Evolutionary conservation across 1,140 invertebrate genomes (phyloP), one percentile per base, ranked within the genome.

Genomic region (Macrosteles quadrilineatus): DNA sequence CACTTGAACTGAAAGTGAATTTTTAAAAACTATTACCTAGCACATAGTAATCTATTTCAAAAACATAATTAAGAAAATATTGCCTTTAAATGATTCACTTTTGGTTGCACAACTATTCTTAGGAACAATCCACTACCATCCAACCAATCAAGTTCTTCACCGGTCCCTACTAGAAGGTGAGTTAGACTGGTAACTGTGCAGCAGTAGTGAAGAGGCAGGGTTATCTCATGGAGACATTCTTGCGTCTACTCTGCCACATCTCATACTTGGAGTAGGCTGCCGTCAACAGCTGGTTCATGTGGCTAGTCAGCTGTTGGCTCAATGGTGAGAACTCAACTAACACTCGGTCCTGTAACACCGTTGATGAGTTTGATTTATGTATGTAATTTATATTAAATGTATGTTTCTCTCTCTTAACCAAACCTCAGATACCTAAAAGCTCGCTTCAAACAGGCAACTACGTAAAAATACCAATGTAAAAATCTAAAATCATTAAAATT

Each of bases 261-360:
- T 85, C 89, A 82, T 90, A 96, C 78, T 95, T 95, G 68, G 87
- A 84, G 76, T 91, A 94, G 1, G 93, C 93, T 11, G 91, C 88
- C 76, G 90, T 88, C 63, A 96, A 83, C 76, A 96, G 85, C 79
- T 91, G 89, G 80, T 94, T 93, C 74, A 96, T 83, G 79, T 96
- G 94, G 80, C 87, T 89, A n/a, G 92, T 94, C 17, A 96, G 77
- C 67, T 94, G 87, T 67, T 91, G 88, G 75, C 90, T 91, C 69
- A 93, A 78, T 12, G 91, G 90, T 2, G 90, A 90, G 31, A 91
- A 84, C 73, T 93, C 91, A 69, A 90, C 85, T 73, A 91, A 86
- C 75, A 92, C 85, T 78, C 90, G 90, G 78, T 92, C 90, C 90
- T 91, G 76, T 64, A 77, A 14, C 32, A 36, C n/a, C n/a, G n/a